Conservation (phyloP, 2,888 invertebrate species). For the Agriopis aurantiaria region DNA sequence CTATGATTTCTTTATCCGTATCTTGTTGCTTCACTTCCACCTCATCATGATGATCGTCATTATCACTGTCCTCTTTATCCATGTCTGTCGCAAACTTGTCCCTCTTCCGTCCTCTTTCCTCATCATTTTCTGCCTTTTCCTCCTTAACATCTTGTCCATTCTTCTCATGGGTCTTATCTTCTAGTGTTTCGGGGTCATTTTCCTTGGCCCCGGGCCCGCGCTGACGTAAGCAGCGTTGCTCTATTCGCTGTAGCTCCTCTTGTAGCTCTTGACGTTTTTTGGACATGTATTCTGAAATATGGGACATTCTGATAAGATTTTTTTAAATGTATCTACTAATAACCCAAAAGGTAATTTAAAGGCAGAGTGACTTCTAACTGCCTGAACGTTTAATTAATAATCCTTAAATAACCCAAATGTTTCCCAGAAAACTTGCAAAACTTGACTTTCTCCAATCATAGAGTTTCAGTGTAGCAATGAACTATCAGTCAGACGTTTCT, state of each 20-base stretch:
- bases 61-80: constrained; percentile 81
- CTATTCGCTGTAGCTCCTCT: constrained; percentile 88
- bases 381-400: too few relatives aligned
- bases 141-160: constrained; percentile 30
- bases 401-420: too few relatives aligned
- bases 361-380: too few relatives aligned
- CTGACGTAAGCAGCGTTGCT: constrained; percentile 78
- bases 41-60: constrained; percentile 67
- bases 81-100: constrained; percentile 77
- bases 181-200: constrained; percentile 52
- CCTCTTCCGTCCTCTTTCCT: constrained; percentile 59
- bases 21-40: constrained; percentile 36
- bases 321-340: neutral
- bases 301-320: neutral
- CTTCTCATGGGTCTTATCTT: constrained; percentile 28
- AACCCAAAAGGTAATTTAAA: neutral
- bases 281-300: constrained; percentile 86
- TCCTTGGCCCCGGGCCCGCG: constrained; percentile 68
- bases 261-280: constrained; percentile 88
- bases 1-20: constrained; percentile 19
- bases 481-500: too few relatives aligned
- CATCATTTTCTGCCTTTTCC: constrained; percentile 33
- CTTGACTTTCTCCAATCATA: too few relatives aligned
- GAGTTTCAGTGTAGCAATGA: too few relatives aligned
- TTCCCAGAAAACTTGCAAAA: too few relatives aligned